Conservation (phyloP, 2,888 invertebrate genomes). For the Chalcosyrphus nemorum region DNA sequence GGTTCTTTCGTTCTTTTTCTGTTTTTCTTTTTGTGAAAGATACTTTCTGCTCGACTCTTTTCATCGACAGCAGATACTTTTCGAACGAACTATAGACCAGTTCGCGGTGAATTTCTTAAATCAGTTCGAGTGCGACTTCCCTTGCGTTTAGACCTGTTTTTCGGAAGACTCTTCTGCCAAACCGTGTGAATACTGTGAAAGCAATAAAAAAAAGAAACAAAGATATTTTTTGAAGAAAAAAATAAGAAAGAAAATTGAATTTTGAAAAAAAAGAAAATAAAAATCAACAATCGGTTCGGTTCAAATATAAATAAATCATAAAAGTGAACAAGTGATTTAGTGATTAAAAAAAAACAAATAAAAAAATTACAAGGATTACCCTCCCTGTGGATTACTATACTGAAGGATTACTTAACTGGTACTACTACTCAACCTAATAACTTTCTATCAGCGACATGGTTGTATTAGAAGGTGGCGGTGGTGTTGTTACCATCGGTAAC, state of each 20-base stretch:
- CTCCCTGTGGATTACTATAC: constrained; percentile 51
- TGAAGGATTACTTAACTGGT: constrained; percentile 58
- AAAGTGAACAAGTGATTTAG: constrained; percentile 31
- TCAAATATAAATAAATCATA: constrained; percentile 13
- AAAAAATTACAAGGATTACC: constrained; percentile 43
- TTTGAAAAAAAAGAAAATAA: background rate
- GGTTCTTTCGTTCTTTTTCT: too few relatives aligned
- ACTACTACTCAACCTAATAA: constrained; percentile 42
- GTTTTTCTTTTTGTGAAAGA: too few relatives aligned
- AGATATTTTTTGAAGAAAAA: constrained; percentile 4
- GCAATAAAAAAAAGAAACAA: constrained; percentile 1
- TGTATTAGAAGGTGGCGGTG: constrained; percentile 94
- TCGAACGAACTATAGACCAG: constrained; percentile 36
- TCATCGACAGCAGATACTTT: constrained; percentile 49
- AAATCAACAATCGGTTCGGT: constrained; percentile 55
- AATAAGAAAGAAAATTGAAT: constrained; percentile 3
- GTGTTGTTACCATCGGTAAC: constrained; percentile 93
- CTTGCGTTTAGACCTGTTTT: constrained; percentile 78
- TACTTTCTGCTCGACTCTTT: constrained; percentile 23
- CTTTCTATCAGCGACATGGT: constrained; percentile 85
- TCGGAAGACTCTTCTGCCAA: constrained; percentile 75
- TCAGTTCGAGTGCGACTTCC: constrained; percentile 81
- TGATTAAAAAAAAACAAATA: constrained; percentile 35
- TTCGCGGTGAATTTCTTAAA: constrained; percentile 61
- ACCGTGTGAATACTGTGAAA: constrained; percentile 36